A percentile compares a stretch with the other conserved stretches of the same genome.
Conservation (phyloP, 1,140 invertebrate species). For the Heliconius himera region DNA sequence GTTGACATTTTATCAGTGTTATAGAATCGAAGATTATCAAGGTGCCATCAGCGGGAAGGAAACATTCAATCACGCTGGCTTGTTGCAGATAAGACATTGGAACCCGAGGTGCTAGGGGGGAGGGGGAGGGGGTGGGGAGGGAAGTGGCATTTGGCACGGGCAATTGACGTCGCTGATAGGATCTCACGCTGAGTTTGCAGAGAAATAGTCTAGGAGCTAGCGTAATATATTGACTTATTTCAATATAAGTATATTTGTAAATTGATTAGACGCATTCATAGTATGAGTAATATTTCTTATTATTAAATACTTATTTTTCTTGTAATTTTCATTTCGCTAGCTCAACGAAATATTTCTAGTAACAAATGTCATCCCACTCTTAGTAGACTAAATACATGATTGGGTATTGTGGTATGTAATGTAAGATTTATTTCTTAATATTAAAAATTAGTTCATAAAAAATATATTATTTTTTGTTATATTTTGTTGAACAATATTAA, state of each 20-base stretch:
- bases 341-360: too few relatives aligned
- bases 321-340: too few relatives aligned
- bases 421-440: too few relatives aligned
- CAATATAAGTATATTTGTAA: background rate
- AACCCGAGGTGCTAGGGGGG: too few relatives aligned
- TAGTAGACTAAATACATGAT: too few relatives aligned
- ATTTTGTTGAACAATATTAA: too few relatives aligned
- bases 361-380: too few relatives aligned
- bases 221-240: background rate
- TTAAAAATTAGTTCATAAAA: too few relatives aligned
- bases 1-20: background rate
- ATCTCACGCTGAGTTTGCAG: constrained; percentile 77
- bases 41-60: constrained; percentile 51
- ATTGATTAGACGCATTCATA: background rate
- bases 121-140: constrained; percentile 34
- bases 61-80: constrained; percentile 71
- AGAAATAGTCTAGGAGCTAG: constrained; percentile 52
- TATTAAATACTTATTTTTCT: too few relatives aligned
- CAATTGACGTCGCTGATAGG: constrained; percentile 80
- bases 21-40: constrained; percentile 53
- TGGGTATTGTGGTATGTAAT: too few relatives aligned
- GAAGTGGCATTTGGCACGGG: constrained; percentile 80
- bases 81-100: constrained; percentile 63
- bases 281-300: background rate
- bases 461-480: too few relatives aligned